These are phyloP conservation scores for Parotia lawesii DNA, from an alignment of 2,113 vertebrate species.

Conservation along the genomic window DNA sequence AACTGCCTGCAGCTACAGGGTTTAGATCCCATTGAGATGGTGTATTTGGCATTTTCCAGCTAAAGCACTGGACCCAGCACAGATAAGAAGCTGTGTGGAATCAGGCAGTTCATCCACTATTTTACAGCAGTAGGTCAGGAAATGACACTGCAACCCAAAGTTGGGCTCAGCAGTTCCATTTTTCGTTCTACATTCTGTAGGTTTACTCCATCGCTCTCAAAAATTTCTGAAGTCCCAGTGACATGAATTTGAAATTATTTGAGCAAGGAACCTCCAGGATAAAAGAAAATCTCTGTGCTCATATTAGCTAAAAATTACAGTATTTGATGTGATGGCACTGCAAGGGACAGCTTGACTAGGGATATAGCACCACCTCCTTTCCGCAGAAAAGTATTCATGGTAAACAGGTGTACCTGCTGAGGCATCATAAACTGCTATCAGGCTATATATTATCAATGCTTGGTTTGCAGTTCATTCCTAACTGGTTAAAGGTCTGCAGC, in stretches of 20 bases:
- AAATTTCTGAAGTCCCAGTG: background rate
- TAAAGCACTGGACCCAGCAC: background rate
- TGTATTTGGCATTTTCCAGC: background rate
- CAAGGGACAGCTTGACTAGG: background rate
- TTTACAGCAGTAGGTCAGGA: background rate
- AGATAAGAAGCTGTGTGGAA: background rate
- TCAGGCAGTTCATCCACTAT: background rate
- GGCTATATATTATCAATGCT: background rate
- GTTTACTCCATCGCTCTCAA: background rate
- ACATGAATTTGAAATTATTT: background rate
- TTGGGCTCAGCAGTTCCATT: background rate
- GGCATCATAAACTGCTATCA: background rate
- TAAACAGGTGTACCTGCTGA: background rate
- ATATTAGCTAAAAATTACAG: background rate
- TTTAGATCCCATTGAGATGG: background rate
- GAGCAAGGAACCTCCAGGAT: background rate
- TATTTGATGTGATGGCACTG: background rate
- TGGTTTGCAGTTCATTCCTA: background rate
- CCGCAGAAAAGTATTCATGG: background rate
- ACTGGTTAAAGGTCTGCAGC: slow-evolving; percentile 23
- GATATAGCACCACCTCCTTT: background rate
- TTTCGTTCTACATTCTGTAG: background rate
- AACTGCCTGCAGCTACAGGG: background rate
- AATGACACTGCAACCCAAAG: background rate
- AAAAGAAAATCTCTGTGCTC: background rate